Percentiles rank a stretch among this genome's conserved stretches.
phyloP scores from a whole-genome alignment of 2,797 vertebrate species.

The Aphelocoma californica region DNA sequence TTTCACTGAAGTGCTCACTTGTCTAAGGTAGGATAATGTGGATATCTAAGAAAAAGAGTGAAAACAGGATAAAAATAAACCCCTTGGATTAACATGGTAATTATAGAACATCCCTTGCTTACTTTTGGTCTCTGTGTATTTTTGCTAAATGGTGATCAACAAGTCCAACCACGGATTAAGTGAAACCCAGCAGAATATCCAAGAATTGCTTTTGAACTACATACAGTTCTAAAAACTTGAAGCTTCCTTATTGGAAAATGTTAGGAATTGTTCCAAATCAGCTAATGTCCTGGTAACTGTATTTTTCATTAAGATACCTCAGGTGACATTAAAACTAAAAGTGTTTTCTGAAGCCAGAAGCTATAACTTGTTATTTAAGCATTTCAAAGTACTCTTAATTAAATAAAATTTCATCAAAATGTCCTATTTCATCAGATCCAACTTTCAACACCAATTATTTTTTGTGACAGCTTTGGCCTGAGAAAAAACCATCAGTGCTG shows the following conservation, averaged over 20 bases:
- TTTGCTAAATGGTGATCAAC: neutral
- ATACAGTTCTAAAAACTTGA: neutral
- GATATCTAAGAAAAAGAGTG: neutral
- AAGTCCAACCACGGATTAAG: neutral
- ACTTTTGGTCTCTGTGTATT: neutral
- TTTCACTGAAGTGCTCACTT: neutral
- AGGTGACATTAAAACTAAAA: neutral
- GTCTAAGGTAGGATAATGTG: neutral
- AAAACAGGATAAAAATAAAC: neutral
- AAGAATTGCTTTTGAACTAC: neutral
- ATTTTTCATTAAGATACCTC: neutral
- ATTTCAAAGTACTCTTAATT: neutral
- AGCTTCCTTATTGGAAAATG: neutral
- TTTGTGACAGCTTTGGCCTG: neutral
- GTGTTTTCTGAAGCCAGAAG: neutral
- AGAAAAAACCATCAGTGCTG: neutral
- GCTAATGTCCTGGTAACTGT: neutral
- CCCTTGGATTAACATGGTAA: neutral
- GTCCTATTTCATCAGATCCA: neutral
- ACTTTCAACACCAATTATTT: neutral
- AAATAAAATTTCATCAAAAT: neutral
- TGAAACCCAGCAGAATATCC: neutral
- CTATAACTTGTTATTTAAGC: neutral
- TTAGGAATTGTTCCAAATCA: neutral
- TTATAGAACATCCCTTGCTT: neutral